Evolutionary conservation across 2,797 vertebrate species (phyloP).

Genomic region (Falco rusticolus): DNA sequence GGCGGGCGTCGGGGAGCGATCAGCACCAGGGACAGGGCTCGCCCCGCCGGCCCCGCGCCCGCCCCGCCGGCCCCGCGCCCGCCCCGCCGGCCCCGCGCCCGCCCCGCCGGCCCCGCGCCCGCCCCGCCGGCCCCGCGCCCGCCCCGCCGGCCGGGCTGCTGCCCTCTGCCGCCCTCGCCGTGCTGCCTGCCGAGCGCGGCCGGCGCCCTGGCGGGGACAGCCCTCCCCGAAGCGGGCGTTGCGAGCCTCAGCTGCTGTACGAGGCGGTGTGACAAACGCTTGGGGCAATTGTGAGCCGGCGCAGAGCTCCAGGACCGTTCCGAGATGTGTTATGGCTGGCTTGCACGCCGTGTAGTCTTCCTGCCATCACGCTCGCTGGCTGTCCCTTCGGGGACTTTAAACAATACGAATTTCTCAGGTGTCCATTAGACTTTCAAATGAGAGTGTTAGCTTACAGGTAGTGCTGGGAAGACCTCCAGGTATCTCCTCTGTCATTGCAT

Average conservation of each 20-base stretch:
- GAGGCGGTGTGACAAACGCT: neutral
- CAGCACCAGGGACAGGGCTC: constrained; percentile 76
- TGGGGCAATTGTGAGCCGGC: neutral
- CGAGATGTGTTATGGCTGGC: neutral
- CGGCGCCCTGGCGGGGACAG: too few relatives aligned
- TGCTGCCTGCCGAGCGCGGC: neutral
- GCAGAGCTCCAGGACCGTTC: neutral
- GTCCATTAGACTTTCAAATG: neutral
- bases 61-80: neutral
- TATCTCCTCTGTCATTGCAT: neutral
- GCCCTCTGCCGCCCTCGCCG: too few relatives aligned
- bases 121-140: too few relatives aligned
- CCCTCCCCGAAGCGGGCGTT: neutral
- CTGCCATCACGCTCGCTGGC: neutral
- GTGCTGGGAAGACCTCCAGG: neutral
- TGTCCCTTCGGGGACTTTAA: neutral
- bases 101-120: too few relatives aligned
- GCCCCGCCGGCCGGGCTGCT: too few relatives aligned
- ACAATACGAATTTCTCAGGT: neutral
- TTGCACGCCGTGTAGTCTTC: neutral
- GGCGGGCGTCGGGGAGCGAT: neutral
- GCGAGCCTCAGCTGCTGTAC: neutral
- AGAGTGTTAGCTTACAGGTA: neutral
- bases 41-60: fast-evolving
- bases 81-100: too few relatives aligned